Evolutionary conservation across 2,888 invertebrate species (phyloP), one percentile per base, ranked within the genome.

Genomic region (Tupiocoris notatus): DNA sequence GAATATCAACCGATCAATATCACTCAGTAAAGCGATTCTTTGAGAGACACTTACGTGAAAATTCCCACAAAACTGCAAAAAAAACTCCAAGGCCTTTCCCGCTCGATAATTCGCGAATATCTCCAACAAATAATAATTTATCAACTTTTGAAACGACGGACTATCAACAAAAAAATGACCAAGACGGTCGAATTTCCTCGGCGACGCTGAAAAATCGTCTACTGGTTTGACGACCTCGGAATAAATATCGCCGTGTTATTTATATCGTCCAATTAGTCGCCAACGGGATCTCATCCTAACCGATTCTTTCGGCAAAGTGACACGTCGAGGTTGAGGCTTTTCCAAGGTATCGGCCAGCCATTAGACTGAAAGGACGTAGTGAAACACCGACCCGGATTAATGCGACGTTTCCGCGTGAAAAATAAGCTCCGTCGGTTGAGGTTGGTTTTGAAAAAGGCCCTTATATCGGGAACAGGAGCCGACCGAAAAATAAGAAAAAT

Each of bases 341-440:
- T 12, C 39, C 39, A 39, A 39, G 39, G 39, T 39, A 39, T 39
- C n/a, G n/a, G 12, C 39, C 39, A 12, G 39, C 39, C 39, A 39
- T 39, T 39, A 39, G 39, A 39, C n/a, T 7, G 39, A 39, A 39
- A 3, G 39, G 39, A 12, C 39, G 6, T 39, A 39, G 39, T 39
- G 39, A 39, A 39, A 39, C 39, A 39, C 3, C 39, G 39, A 39
- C 39, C 39, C 39, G 59, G 70, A 70, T 70, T 70, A 70, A 70
- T 70, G 70, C 70, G 70, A 23, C 70, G 59, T 59, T 39, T 70
- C 59, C 70, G 17, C 59, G 70, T 70, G 70, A 70, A 70, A 68
- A 70, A 70, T 70, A 70, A 23, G 70, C 18, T 57, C 21, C 23
- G 57, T 23, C 25, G 20, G 59, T 25, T 59, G 59, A 59, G 70